Evolutionary conservation across 1,140 invertebrate genomes (phyloP).

Genomic region (Apis florea): DNA sequence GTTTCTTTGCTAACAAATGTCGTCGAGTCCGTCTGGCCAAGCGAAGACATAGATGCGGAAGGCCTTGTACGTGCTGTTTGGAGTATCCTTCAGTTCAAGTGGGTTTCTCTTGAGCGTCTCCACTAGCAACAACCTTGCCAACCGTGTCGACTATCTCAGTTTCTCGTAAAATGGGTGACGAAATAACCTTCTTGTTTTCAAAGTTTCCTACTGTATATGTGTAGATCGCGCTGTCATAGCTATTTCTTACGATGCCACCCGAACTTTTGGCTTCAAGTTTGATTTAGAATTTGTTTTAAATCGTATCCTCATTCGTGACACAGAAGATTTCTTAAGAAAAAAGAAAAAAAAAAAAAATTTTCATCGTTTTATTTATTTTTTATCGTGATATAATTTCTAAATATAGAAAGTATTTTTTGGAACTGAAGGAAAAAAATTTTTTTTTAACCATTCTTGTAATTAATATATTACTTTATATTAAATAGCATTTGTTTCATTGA

Average conservation of each 20-base stretch:
- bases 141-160: conserved; percentile 32
- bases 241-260: neutral
- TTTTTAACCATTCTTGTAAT: too few relatives aligned
- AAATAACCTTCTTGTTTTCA: conserved; percentile 27
- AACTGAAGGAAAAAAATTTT: too few relatives aligned
- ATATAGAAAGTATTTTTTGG: too few relatives aligned
- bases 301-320: neutral
- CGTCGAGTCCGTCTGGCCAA: conserved; percentile 52
- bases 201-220: neutral
- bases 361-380: too few relatives aligned
- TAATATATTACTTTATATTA: too few relatives aligned
- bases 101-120: conserved; percentile 46
- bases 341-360: too few relatives aligned
- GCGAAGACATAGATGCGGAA: conserved; percentile 45
- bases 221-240: neutral
- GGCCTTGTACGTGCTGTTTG: conserved; percentile 52
- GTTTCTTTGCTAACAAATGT: conserved; percentile 49
- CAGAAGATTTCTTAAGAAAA: too few relatives aligned
- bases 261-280: neutral
- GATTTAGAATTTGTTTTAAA: neutral
- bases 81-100: conserved; percentile 53
- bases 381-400: too few relatives aligned
- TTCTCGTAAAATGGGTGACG: conserved; percentile 25
- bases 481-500: too few relatives aligned
- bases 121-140: conserved; percentile 32